phyloP scores from a whole-genome alignment of 2,113 vertebrate genomes.

The Python bivittatus region DNA sequence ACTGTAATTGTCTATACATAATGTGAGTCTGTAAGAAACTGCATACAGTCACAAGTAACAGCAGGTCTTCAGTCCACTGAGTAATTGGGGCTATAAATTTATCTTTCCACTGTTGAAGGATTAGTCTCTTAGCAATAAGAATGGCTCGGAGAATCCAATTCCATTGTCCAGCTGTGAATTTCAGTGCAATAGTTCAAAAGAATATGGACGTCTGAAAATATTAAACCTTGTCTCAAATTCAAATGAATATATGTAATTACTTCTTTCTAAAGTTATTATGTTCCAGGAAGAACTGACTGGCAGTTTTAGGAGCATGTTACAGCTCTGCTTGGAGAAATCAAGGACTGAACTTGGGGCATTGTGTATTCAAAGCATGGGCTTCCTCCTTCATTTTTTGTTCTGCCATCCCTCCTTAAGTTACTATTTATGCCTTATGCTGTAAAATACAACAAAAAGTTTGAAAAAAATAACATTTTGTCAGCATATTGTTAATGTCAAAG shows the following conservation, averaged over 20 bases:
- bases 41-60: neutral
- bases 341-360: neutral
- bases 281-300: neutral
- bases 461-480: neutral
- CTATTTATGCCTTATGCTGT: neutral
- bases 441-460: neutral
- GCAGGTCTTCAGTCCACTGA: neutral
- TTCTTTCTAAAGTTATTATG: neutral
- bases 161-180: neutral
- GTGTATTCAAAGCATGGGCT: neutral
- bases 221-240: neutral
- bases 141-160: neutral
- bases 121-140: neutral
- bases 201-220: neutral
- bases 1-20: neutral
- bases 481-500: neutral
- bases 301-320: neutral
- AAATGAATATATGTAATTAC: neutral
- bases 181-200: neutral
- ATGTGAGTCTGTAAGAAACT: neutral
- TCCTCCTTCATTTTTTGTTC: neutral
- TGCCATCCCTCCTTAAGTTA: neutral
- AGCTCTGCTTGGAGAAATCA: neutral
- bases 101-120: neutral
- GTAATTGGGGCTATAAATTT: neutral